A percentile compares a stretch with the other conserved stretches of the same genome.
Conservation (phyloP, 2,113 vertebrate genomes). For the Zosterops lateralis region DNA sequence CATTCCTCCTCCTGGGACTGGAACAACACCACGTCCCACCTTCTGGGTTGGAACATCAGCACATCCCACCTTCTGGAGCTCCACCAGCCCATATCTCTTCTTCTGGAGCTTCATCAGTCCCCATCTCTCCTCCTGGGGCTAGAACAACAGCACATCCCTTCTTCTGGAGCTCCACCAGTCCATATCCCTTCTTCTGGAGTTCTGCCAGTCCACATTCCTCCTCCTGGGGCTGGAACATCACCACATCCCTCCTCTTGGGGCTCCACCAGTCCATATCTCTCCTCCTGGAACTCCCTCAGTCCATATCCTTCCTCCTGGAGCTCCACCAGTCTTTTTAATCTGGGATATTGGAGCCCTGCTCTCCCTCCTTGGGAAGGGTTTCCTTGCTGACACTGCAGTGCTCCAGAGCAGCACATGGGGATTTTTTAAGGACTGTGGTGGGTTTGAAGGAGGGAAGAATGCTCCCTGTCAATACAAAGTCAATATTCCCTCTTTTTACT, state of each 20-base stretch:
- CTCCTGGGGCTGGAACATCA: neutral
- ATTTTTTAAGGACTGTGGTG: neutral
- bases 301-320: neutral
- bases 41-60: neutral
- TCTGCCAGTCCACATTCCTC: neutral
- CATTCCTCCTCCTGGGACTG: neutral
- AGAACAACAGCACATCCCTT: neutral
- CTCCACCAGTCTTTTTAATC: no score
- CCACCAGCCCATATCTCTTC: no score
- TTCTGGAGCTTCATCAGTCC: no score
- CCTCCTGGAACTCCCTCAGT: neutral
- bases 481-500: neutral
- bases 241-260: neutral
- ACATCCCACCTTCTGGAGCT: neutral
- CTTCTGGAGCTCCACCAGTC: neutral
- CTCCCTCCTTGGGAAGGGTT: neutral
- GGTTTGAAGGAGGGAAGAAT: neutral
- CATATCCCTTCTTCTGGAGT: no score
- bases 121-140: neutral
- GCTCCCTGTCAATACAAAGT: neutral
- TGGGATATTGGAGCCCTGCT: neutral
- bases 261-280: neutral
- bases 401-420: neutral
- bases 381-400: fast-evolving
- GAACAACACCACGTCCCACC: neutral